Percentiles rank a stretch among this genome's conserved stretches.
These are phyloP conservation scores for Champsocephalus gunnari DNA, from an alignment of 2,797 vertebrate species.

Conservation along the genomic window DNA sequence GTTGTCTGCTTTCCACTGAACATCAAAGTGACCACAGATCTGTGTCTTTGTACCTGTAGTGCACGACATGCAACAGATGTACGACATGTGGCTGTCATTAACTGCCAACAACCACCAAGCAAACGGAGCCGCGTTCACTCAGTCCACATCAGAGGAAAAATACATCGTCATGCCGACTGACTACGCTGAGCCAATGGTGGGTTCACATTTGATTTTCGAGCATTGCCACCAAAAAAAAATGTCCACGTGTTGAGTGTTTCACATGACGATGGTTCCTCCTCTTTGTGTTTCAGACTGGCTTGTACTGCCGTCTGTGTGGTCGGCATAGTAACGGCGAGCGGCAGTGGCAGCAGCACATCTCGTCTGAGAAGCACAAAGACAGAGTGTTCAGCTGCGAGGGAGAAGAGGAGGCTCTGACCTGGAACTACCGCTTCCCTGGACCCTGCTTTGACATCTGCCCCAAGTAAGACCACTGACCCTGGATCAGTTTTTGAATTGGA, in stretches of 20 bases:
- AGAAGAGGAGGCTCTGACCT: slow-evolving; percentile 89
- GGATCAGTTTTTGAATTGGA: not conserved
- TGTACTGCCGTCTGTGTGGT: slow-evolving; percentile 94
- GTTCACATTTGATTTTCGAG: not conserved
- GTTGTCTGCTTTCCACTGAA: not conserved
- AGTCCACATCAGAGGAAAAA: slow-evolving; percentile 86
- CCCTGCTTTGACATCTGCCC: slow-evolving; percentile 89
- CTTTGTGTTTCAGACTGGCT: slow-evolving; percentile 84
- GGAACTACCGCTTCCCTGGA: slow-evolving; percentile 95
- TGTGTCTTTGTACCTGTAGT: slow-evolving; percentile 79
- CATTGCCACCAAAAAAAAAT: not conserved
- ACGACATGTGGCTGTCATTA: slow-evolving; percentile 90
- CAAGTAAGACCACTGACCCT: slow-evolving; percentile 79
- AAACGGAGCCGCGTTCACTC: slow-evolving; percentile 78
- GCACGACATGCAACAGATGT: slow-evolving; percentile 93
- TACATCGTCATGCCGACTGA: slow-evolving; percentile 96
- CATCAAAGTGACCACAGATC: not conserved
- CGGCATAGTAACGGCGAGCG: slow-evolving; percentile 96
- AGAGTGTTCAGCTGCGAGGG: slow-evolving; percentile 91
- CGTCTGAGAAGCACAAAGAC: slow-evolving; percentile 95
- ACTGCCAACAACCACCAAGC: slow-evolving; percentile 83
- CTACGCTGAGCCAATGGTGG: slow-evolving; percentile 92
- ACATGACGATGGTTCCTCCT: not conserved
- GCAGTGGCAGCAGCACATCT: slow-evolving; percentile 98
- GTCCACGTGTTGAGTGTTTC: not conserved